Evolutionary conservation across 2,797 vertebrate species (phyloP), one percentile per base, ranked within the genome.

Genomic region (Taenioides sp.): DNA sequence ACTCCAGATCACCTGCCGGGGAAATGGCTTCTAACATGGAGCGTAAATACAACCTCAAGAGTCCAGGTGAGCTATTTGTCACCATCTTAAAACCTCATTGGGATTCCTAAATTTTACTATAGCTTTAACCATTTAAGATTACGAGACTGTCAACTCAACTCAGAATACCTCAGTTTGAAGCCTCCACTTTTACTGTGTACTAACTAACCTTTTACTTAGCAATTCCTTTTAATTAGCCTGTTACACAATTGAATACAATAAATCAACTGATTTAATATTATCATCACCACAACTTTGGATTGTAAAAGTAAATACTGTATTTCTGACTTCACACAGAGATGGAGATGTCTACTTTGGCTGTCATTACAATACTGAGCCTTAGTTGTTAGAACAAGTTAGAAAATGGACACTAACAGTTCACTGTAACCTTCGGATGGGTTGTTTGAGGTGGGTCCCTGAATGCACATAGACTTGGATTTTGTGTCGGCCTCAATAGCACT

Each of bases 11-110:
- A 28, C 34, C 55, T 74, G 1, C 18, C 55, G 70, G 3, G 3
- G 12, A 47, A 9, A 1, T 61, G 16, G 23, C 59, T 71, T 63
- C 25, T 61, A 70, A 12, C 2, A 95, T 95, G 94, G 94, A 95
- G 79, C 93, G 71, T 57, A 92, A 92, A 84, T 94, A 94, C 43
- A 95, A 95, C 76, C 91, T 94, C 5, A 94, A 93, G 80, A 95
- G 93, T 78, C 94, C 94, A 78, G 94, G 94, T 94, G 85, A 85
- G 87, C 57, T 47, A 1, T 3, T 11, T 23, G 16, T 31, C 5
- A 62, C 10, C 5, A 31, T 31, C 3, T 28, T 34, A 2, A 18
- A 31, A 61, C 17, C 5, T n/a, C 28, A n/a, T 0, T 50, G 49
- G 0, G 18, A n/a, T 6, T 9, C 18, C 17, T 52, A 9, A 20